Percentiles rank a stretch among this genome's conserved stretches.
phyloP scores from a whole-genome alignment of 1,140 invertebrate genomes.

The Antheraea mylitta region DNA sequence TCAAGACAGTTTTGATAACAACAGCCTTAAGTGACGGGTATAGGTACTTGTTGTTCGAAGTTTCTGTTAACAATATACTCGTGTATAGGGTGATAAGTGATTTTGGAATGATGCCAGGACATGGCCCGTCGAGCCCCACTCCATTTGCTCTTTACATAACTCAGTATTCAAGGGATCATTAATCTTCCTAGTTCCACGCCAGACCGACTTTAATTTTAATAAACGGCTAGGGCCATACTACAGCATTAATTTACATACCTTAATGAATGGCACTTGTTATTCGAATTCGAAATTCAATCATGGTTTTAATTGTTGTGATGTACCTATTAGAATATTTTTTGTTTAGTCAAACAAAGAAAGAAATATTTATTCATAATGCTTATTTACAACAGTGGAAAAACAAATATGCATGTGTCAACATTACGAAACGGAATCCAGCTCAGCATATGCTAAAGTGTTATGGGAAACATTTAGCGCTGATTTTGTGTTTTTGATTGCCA shows the following conservation, averaged over 20 bases:
- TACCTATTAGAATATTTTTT: background rate
- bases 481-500: background rate
- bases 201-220: constrained; percentile 75
- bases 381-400: too few relatives aligned
- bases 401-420: too few relatives aligned
- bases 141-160: constrained; percentile 76
- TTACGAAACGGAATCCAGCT: too few relatives aligned
- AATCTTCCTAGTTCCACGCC: constrained; percentile 76
- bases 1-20: background rate
- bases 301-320: constrained; percentile 20
- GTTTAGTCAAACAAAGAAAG: background rate
- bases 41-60: constrained; percentile 3
- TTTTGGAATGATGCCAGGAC: constrained; percentile 73
- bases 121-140: constrained; percentile 62
- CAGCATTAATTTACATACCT: constrained; percentile 64
- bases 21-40: background rate
- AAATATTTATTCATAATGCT: too few relatives aligned
- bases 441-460: too few relatives aligned
- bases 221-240: constrained; percentile 66
- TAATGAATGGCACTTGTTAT: constrained; percentile 49
- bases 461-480: too few relatives aligned
- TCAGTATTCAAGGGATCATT: constrained; percentile 75
- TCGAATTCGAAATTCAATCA: constrained; percentile 33
- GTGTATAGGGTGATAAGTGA: constrained; percentile 61
- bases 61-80: constrained; percentile 38